These are phyloP conservation scores for Bombus impatiens DNA, from an alignment of 1,140 invertebrate species.

Conservation along the genomic window DNA sequence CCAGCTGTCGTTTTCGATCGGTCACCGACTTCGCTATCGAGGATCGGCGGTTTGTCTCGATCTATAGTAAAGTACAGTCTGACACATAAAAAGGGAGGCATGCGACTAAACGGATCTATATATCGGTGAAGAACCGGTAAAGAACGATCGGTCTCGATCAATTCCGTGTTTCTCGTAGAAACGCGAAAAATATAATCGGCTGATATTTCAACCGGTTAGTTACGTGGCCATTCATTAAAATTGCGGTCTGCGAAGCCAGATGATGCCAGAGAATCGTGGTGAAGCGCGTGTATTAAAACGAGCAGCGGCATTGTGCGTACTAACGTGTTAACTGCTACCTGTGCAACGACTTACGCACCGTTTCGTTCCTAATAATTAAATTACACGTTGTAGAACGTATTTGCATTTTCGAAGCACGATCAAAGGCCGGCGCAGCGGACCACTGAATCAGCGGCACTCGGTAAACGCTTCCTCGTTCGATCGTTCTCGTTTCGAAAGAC, in stretches of 20 bases:
- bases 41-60: background rate
- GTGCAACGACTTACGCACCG: background rate
- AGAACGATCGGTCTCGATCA: background rate
- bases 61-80: background rate
- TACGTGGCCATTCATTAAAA: background rate
- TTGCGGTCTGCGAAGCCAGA: background rate
- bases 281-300: conserved; percentile 52
- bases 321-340: conserved; percentile 49
- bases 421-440: too few species aligned
- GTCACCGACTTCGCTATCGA: background rate
- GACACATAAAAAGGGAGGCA: background rate
- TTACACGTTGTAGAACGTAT: background rate
- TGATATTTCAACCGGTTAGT: background rate
- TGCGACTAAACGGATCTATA: conserved; percentile 4
- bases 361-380: background rate
- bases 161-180: conserved; percentile 1
- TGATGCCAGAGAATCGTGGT: background rate
- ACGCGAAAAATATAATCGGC: too few species aligned
- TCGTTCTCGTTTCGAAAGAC: background rate
- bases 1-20: background rate
- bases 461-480: background rate
- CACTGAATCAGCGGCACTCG: background rate
- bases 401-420: background rate
- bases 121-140: too few species aligned
- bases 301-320: conserved; percentile 43